These are phyloP conservation scores for Rousettus leschenaultii DNA, from an alignment of 2,113 vertebrate genomes.

Conservation along the genomic window DNA sequence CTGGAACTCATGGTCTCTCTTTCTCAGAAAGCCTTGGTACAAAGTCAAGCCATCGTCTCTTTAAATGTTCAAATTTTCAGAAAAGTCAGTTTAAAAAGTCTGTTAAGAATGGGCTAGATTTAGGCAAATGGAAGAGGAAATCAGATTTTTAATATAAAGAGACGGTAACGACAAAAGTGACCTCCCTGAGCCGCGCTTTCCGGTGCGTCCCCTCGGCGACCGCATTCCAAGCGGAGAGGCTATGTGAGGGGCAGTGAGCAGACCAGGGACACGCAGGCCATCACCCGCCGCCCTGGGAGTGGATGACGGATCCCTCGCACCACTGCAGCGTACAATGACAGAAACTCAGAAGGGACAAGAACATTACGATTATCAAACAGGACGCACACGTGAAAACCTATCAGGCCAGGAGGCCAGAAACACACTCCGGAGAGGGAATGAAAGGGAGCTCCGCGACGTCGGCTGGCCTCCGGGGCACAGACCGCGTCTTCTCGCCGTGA, in stretches of 20 bases:
- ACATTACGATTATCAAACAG: neutral
- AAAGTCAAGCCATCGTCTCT: neutral
- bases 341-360: neutral
- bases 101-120: neutral
- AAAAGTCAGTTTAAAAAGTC: neutral
- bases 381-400: neutral
- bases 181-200: neutral
- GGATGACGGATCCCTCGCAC: neutral
- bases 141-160: slow-evolving; percentile 32
- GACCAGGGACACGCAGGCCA: neutral
- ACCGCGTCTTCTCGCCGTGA: neutral
- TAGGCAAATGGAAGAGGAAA: slow-evolving; percentile 15
- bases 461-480: neutral
- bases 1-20: neutral
- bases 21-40: neutral
- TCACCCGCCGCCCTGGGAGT: neutral
- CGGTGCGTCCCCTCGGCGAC: neutral
- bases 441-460: neutral
- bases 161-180: neutral
- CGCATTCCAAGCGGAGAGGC: neutral
- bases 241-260: neutral
- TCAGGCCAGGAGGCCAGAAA: neutral
- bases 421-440: no score
- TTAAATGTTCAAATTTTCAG: slow-evolving; percentile 32
- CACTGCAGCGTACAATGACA: neutral